Evolutionary conservation across 2,797 vertebrate species (phyloP), one percentile per base, ranked within the genome.

Genomic region (Pteropus rufus): DNA sequence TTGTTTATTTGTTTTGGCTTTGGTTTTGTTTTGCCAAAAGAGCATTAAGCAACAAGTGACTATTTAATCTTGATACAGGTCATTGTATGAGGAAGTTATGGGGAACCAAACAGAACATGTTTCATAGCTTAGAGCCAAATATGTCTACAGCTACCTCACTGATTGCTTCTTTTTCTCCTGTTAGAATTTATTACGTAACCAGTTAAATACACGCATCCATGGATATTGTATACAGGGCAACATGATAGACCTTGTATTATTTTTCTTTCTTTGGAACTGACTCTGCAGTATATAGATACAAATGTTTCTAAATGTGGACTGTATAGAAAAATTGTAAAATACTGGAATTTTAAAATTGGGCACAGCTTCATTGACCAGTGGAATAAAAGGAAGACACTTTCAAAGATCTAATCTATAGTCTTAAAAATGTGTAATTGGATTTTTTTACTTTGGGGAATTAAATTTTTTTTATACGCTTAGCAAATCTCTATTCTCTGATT

Each of bases 211-310:
- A 46, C 29, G 36, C 31, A 23, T 9, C 64, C 12, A 29, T 23
- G 84, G 69, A 52, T 24, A 58, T 16, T 91, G 31, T 2, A 62
- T 36, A 31, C 12, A 52, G 6, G 76, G 6, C 23, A 46, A 24
- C 29, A 18, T 18, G 7, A 39, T 7, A 69, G 49, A 75, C 5
- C 16, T 88, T 64, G 5, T 7, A 23, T 0, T 54, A 31, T 65
- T 86, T 90, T 46, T 67, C 44, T 64, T 77, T 72, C 19, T 70
- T 95, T 94, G 49, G 31, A 86, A 83, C 94, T 93, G 77, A 91
- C 39, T 12, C 15, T 54, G 8, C 41, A 83, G 29, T 52, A 34
- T 65, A 12, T 58, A 44, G 1, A 44, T 89, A 79, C 14, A n/a
- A 4, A 77, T 36, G 2, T 87, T 89, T 73, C 24, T 79, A 21